Conservation (phyloP, 2,888 invertebrate genomes). For the Gerris lacustris region DNA sequence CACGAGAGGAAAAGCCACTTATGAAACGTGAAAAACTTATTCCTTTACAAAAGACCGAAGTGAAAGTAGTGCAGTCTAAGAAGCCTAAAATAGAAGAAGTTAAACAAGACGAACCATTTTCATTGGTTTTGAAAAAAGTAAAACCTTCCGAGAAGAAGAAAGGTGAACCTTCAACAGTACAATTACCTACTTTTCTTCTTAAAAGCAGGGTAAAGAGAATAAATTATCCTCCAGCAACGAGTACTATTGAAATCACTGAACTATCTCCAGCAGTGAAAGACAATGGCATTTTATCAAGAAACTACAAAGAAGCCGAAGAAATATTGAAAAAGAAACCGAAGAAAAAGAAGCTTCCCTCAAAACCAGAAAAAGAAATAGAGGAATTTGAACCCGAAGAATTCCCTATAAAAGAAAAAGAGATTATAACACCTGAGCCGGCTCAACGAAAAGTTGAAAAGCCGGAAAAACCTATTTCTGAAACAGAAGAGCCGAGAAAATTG, state of each 20-base stretch:
- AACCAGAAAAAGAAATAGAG: conserved; percentile 38
- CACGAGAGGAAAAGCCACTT: conserved; percentile 11
- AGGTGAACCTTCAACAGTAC: conserved; percentile 11
- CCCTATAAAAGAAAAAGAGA: conserved; percentile 19
- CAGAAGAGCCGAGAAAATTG: conserved; percentile 30
- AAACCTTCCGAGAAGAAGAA: conserved; percentile 26
- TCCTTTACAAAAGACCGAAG: conserved; percentile 25
- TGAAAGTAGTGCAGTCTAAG: conserved; percentile 28
- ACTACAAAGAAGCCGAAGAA: conserved; percentile 41
- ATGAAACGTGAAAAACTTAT: conserved; percentile 11
- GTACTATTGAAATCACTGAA: conserved; percentile 26
- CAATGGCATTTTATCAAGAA: conserved; percentile 41
- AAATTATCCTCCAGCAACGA: conserved; percentile 29
- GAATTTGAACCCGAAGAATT: conserved; percentile 32
- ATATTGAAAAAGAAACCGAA: conserved; percentile 38
- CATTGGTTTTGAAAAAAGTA: conserved; percentile 29
- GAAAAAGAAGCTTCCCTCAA: conserved; percentile 37
- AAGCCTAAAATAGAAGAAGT: conserved; percentile 26
- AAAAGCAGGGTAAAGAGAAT: conserved; percentile 29
- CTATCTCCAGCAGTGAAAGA: conserved; percentile 32
- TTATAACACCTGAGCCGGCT: conserved; percentile 13
- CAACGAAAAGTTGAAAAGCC: conserved; percentile 12
- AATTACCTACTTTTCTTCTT: conserved; percentile 27
- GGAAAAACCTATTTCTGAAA: conserved; percentile 22
- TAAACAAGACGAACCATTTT: conserved; percentile 27